Evolutionary conservation across 2,797 vertebrate species (phyloP).

Genomic region (Phaenicophaeus curvirostris): DNA sequence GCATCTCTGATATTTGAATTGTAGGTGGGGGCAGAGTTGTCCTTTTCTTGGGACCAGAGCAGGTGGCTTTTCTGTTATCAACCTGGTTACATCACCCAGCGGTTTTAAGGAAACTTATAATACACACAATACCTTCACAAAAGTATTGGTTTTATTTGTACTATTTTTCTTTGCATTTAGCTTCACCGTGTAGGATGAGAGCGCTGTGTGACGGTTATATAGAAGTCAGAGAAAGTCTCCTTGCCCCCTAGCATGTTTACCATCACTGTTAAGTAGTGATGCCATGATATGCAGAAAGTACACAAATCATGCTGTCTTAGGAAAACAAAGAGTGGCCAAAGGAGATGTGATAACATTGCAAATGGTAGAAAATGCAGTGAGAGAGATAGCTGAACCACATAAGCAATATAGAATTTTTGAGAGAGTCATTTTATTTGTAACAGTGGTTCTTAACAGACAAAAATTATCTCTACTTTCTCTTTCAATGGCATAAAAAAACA

Average conservation of each 20-base stretch:
- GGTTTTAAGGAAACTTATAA: background rate
- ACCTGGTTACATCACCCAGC: background rate
- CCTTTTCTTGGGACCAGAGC: background rate
- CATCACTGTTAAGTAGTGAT: background rate
- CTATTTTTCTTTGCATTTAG: background rate
- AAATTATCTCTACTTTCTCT: background rate
- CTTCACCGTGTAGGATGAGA: background rate
- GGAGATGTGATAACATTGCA: background rate
- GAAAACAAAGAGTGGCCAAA: background rate
- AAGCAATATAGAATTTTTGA: background rate
- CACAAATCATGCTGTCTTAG: background rate
- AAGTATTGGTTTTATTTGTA: background rate
- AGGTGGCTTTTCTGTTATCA: background rate
- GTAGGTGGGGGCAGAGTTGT: background rate
- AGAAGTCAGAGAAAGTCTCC: background rate
- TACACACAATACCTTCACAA: background rate
- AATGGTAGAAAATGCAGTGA: background rate
- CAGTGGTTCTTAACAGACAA: background rate
- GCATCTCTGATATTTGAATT: slow-evolving; percentile 40
- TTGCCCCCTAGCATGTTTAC: background rate
- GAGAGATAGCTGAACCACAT: background rate
- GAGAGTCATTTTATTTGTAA: background rate
- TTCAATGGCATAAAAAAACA: background rate
- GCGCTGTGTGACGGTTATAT: background rate
- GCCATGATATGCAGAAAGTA: background rate